phyloP scores from a whole-genome alignment of 2,113 vertebrate genomes.

The Tetraodon nigroviridis region DNA sequence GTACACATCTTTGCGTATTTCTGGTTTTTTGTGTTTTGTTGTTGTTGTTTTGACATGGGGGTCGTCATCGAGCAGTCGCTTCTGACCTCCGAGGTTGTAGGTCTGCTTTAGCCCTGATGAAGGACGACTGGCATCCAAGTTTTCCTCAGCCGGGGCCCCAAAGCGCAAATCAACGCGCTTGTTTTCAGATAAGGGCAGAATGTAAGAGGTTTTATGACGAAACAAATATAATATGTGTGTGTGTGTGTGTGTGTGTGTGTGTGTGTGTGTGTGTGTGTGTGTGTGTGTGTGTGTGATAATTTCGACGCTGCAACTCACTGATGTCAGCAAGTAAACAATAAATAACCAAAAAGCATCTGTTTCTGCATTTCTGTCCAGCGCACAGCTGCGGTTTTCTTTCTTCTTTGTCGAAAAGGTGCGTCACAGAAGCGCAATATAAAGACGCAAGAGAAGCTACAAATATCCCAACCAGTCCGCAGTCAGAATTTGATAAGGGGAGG shows the following conservation, averaged over 20 bases:
- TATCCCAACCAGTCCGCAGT: background rate
- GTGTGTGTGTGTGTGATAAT: conserved; percentile 14
- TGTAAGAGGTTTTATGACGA: too few relatives aligned
- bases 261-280: background rate
- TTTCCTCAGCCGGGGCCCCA: too few relatives aligned
- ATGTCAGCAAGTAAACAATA: conserved; percentile 44
- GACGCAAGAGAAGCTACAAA: background rate
- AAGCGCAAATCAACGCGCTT: too few relatives aligned
- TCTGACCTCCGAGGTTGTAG: conserved; percentile 40
- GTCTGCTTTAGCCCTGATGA: conserved; percentile 13
- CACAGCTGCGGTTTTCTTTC: background rate
- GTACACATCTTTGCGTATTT: background rate
- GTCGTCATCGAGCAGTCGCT: conserved; percentile 23
- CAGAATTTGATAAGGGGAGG: background rate
- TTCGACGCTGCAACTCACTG: conserved; percentile 27
- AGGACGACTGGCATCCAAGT: too few relatives aligned
- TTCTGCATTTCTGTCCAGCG: background rate
- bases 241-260: background rate
- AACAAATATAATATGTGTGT: background rate
- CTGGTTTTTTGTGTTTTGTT: background rate
- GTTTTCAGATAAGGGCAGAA: too few relatives aligned
- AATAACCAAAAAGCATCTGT: conserved; percentile 34
- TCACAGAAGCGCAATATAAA: conserved; percentile 4
- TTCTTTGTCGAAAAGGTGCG: background rate
- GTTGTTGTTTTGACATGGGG: background rate